Evolutionary conservation across 2,888 invertebrate species (phyloP).

Genomic region (Drosophila multiciliata): DNA sequence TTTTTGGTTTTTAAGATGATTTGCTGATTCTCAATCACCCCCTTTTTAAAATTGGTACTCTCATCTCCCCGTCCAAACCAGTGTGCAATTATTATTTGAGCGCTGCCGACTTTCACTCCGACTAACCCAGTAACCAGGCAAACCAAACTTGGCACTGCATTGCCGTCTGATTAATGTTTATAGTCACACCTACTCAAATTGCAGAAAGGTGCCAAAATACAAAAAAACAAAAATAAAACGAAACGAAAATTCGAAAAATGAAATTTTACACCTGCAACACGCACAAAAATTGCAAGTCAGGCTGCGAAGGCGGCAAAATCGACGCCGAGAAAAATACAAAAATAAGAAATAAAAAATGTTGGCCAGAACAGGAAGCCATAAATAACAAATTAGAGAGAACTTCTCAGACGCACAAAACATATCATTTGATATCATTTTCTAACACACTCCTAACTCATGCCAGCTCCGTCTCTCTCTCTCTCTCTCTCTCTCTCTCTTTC

Average conservation of each 20-base stretch:
- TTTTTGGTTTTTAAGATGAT: conserved; percentile 21
- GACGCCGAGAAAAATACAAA: conserved; percentile 14
- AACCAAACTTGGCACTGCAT: conserved; percentile 29
- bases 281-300: conserved; percentile 71
- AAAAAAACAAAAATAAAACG: conserved; percentile 11
- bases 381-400: conserved; percentile 74
- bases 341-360: conserved; percentile 11
- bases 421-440: conserved; percentile 78
- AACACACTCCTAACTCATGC: conserved; percentile 47
- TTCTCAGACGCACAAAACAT: conserved; percentile 58
- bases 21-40: conserved; percentile 41
- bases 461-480: conserved; percentile 6
- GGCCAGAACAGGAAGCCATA: conserved; percentile 72
- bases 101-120: conserved; percentile 53
- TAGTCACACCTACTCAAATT: conserved; percentile 71
- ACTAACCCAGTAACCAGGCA: conserved; percentile 58
- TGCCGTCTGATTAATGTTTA: conserved; percentile 70
- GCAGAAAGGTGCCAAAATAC: conserved; percentile 70
- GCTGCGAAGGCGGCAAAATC: conserved; percentile 21
- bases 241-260: conserved; percentile 7
- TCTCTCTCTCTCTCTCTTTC: background rate
- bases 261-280: conserved; percentile 74
- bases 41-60: conserved; percentile 42
- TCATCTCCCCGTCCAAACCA: conserved; percentile 7
- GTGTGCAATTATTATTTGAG: conserved; percentile 45